A percentile compares a stretch with the other conserved stretches of the same genome.
phyloP scores from a whole-genome alignment of 2,888 invertebrate genomes.

The Agonopterix arenella region DNA sequence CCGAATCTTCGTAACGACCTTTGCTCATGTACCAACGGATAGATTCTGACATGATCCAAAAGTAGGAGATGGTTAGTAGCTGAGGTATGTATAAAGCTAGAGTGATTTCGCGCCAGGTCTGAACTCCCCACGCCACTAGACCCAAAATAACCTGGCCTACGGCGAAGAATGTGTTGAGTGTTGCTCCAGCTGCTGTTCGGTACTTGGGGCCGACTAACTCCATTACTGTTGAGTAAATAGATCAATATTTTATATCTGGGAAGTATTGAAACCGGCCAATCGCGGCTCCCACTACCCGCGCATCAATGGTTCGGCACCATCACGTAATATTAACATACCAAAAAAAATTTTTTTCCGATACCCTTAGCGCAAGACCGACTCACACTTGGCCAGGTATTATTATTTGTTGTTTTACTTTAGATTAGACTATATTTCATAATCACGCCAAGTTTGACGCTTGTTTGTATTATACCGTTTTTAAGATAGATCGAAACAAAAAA shows the following conservation, averaged over 20 bases:
- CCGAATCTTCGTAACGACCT: slow-evolving; percentile 79
- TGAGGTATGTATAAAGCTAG: slow-evolving; percentile 80
- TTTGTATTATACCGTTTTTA: too few species aligned
- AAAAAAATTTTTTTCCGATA: too few species aligned
- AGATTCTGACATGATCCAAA: slow-evolving; percentile 81
- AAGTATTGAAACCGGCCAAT: neutral
- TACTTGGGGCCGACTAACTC: slow-evolving; percentile 84
- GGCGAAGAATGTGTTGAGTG: slow-evolving; percentile 82
- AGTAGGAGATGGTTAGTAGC: slow-evolving; percentile 77
- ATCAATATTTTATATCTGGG: neutral
- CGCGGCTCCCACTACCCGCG: too few species aligned
- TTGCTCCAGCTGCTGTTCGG: slow-evolving; percentile 81
- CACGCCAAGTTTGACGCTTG: too few species aligned
- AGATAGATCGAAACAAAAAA: too few species aligned
- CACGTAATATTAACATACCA: too few species aligned
- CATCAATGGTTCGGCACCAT: too few species aligned
- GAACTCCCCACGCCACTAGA: slow-evolving; percentile 80
- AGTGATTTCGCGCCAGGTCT: slow-evolving; percentile 82
- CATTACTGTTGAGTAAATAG: slow-evolving; percentile 66
- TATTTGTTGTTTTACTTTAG: too few species aligned
- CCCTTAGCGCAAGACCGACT: too few species aligned
- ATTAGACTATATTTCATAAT: too few species aligned
- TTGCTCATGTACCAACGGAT: slow-evolving; percentile 85
- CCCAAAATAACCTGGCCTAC: slow-evolving; percentile 82
- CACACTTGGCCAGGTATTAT: too few species aligned